Conservation (phyloP, 2,888 invertebrate species). For the Nemapogon koenigi region DNA sequence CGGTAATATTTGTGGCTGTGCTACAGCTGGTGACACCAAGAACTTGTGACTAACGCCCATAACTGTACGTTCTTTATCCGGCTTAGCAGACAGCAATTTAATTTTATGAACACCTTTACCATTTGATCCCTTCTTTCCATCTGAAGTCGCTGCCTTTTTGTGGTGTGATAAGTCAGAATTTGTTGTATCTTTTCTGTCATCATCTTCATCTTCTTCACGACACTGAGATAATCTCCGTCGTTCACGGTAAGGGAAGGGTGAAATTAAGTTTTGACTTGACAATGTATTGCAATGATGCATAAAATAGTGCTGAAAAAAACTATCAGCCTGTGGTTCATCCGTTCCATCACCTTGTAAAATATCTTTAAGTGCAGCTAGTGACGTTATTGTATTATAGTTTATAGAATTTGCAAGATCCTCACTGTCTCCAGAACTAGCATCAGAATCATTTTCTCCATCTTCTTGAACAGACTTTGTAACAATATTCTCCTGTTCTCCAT, state of each 20-base stretch:
- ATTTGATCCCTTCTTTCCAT: conserved; percentile 68
- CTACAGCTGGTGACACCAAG: conserved; percentile 40
- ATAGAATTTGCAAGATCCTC: conserved; percentile 71
- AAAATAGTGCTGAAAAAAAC: conserved; percentile 75
- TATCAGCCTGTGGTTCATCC: conserved; percentile 63
- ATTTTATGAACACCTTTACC: not conserved
- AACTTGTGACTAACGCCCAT: conserved; percentile 52
- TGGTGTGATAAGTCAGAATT: not conserved
- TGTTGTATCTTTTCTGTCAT: conserved; percentile 47
- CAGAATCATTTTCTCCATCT: conserved; percentile 22
- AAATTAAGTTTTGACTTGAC: conserved; percentile 63
- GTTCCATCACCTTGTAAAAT: conserved; percentile 67
- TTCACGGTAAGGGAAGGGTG: conserved; percentile 61
- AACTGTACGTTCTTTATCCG: conserved; percentile 39
- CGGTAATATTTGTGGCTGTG: conserved; percentile 29
- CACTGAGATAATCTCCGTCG: conserved; percentile 80
- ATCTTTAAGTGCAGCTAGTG: conserved; percentile 72
- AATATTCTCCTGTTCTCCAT: too few relatives aligned
- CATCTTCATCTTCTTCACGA: conserved; percentile 84
- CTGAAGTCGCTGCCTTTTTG: conserved; percentile 37
- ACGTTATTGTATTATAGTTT: conserved; percentile 74
- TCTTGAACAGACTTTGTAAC: conserved; percentile 19
- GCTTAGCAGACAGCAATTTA: conserved; percentile 29
- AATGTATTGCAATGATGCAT: conserved; percentile 75
- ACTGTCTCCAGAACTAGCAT: conserved; percentile 66